Evolutionary conservation across 2,797 vertebrate genomes (phyloP).

Genomic region (Peromyscus melanophrys): DNA sequence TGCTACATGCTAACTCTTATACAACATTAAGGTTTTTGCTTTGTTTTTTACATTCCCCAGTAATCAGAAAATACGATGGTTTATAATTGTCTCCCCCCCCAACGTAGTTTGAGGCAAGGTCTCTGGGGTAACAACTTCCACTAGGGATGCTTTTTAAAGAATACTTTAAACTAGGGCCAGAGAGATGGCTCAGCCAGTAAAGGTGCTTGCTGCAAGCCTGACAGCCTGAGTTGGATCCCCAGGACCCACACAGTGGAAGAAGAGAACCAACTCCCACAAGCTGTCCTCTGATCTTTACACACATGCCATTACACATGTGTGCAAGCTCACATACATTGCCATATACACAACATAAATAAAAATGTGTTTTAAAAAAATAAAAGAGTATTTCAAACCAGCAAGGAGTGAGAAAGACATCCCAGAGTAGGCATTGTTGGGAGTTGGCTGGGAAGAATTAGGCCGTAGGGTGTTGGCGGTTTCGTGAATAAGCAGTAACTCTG

Average conservation of each 20-base stretch:
- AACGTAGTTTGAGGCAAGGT: conserved; percentile 67
- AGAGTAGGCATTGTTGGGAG: background rate
- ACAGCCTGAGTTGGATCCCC: background rate
- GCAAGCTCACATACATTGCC: background rate
- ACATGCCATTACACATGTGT: background rate
- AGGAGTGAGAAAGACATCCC: background rate
- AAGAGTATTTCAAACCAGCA: conserved; percentile 29
- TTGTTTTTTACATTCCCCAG: background rate
- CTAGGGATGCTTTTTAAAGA: conserved; percentile 23
- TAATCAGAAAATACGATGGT: conserved; percentile 65
- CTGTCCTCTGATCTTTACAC: background rate
- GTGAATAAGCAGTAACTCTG: conserved; percentile 62
- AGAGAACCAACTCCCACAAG: background rate
- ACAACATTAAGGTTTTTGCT: background rate
- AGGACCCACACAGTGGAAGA: background rate
- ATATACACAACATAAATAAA: background rate
- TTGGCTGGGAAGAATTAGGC: conserved; percentile 62
- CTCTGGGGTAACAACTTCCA: background rate
- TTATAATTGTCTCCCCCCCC: conserved; percentile 13
- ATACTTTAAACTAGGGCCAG: background rate
- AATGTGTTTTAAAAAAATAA: background rate
- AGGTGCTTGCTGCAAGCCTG: background rate
- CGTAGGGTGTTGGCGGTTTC: conserved; percentile 64
- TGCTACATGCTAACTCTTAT: conserved; percentile 49
- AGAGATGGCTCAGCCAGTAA: background rate